Conservation (phyloP, 2,113 vertebrate genomes). For the Ammodytes marinus region DNA sequence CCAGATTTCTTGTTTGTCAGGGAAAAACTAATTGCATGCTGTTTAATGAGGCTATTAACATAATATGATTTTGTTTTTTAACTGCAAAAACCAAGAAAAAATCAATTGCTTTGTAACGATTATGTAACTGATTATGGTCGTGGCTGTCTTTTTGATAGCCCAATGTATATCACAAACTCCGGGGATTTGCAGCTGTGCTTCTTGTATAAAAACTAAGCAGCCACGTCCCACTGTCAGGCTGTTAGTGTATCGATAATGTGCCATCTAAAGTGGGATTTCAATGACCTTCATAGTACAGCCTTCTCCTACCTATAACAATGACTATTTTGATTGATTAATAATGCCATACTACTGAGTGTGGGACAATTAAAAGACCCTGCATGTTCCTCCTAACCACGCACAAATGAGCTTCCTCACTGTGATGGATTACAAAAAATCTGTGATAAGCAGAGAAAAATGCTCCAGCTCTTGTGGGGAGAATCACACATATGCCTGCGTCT, state of each 20-base stretch:
- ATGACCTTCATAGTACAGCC: slow-evolving; percentile 35
- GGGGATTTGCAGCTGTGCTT: slow-evolving; percentile 3
- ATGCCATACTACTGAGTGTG: slow-evolving; percentile 4
- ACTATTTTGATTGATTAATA: slow-evolving; percentile 31
- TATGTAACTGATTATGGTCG: slow-evolving; percentile 31
- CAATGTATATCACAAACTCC: not conserved
- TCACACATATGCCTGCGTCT: slow-evolving; percentile 35
- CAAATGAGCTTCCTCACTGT: slow-evolving; percentile 51
- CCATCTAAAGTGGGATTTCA: slow-evolving; percentile 3
- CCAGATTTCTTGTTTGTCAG: slow-evolving; percentile 34
- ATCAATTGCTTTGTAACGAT: slow-evolving; percentile 14
- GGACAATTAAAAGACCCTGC: slow-evolving; percentile 57
- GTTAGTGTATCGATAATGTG: not conserved
- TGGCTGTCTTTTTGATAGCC: slow-evolving; percentile 6
- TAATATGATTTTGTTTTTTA: slow-evolving; percentile 55
- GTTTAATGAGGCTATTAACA: slow-evolving; percentile 63
- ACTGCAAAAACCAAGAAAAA: slow-evolving; percentile 18
- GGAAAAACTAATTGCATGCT: slow-evolving; percentile 61
- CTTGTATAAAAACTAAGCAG: not conserved
- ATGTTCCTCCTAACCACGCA: slow-evolving; percentile 32
- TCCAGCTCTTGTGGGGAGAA: slow-evolving; percentile 15
- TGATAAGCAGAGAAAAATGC: slow-evolving; percentile 37
- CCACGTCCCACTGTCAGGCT: not conserved
- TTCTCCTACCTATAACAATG: slow-evolving; percentile 15
- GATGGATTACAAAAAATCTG: slow-evolving; percentile 53